Percentiles rank a stretch among this genome's conserved stretches.
phyloP scores from a whole-genome alignment of 53 echinoderm and acorn worm genomes.

The Arbacia lixula region DNA sequence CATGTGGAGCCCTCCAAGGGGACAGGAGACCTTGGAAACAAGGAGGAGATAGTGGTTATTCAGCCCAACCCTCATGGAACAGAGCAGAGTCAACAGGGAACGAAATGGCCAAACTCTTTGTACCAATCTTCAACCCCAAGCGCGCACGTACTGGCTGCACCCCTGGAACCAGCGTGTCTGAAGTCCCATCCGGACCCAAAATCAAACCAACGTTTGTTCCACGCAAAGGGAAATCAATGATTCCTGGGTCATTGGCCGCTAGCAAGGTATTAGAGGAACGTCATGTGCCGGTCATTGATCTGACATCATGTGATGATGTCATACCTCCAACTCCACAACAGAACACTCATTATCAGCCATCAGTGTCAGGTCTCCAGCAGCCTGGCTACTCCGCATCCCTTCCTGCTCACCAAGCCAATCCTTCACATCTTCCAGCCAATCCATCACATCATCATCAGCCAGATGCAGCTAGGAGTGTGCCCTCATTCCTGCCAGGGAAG shows the following conservation, averaged over 20 bases:
- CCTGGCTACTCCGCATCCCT: not conserved
- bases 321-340: conserved; percentile 25
- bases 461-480: not conserved
- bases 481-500: conserved; percentile 16
- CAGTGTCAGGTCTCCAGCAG: too few relatives aligned
- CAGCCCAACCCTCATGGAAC: not conserved
- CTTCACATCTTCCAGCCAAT: not conserved
- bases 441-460: conserved; percentile 12
- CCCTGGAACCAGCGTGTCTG: not conserved
- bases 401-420: not conserved
- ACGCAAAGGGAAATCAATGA: conserved; percentile 11
- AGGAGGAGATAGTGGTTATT: not conserved
- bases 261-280: too few relatives aligned
- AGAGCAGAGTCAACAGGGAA: not conserved
- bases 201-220: conserved; percentile 32
- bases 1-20: not conserved
- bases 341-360: conserved; percentile 8
- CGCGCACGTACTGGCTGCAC: not conserved
- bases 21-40: not conserved
- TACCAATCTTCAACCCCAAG: conserved; percentile 53
- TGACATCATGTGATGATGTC: conserved; percentile 16
- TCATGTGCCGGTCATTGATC: conserved; percentile 19
- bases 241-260: conserved; percentile 9
- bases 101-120: too few relatives aligned
- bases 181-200: conserved; percentile 18